phyloP scores from a whole-genome alignment of 2,113 vertebrate species.

The Bombycilla garrulus region DNA sequence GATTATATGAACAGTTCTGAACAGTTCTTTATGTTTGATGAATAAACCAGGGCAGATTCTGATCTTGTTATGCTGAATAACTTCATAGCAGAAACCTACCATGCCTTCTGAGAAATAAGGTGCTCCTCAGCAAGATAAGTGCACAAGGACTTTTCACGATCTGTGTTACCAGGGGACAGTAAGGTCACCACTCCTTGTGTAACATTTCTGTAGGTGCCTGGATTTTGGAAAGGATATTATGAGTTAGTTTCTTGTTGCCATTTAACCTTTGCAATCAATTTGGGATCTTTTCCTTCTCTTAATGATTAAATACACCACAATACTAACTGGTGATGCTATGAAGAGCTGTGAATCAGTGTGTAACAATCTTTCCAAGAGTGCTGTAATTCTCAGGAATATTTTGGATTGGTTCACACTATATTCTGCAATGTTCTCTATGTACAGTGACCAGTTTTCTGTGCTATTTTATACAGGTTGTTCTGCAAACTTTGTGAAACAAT shows the following conservation, averaged over 20 bases:
- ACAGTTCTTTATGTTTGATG: not conserved
- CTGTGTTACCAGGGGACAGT: accelerated
- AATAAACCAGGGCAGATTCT: not conserved
- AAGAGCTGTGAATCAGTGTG: not conserved
- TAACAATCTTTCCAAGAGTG: not conserved
- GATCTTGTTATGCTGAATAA: not conserved
- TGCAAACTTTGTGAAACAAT: slow-evolving; percentile 82
- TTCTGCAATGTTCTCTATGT: not conserved
- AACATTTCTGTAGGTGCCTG: not conserved
- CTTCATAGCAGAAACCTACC: not conserved
- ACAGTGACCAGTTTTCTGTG: not conserved
- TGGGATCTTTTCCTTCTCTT: not conserved
- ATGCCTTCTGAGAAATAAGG: not conserved
- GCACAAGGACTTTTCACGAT: not conserved
- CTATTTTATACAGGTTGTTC: slow-evolving; percentile 71
- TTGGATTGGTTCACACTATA: not conserved
- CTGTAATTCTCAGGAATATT: not conserved
- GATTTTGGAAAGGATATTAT: not conserved
- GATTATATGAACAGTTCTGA: not conserved
- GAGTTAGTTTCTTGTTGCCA: not conserved
- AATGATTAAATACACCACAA: not conserved
- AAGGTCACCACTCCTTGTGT: not conserved
- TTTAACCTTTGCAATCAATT: not conserved
- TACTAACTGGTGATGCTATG: not conserved
- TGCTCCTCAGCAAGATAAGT: not conserved